A percentile compares a stretch with the other conserved stretches of the same genome.
These are phyloP conservation scores for Mactromeris polynyma DNA, from an alignment of 2,888 invertebrate species.

Conservation along the genomic window DNA sequence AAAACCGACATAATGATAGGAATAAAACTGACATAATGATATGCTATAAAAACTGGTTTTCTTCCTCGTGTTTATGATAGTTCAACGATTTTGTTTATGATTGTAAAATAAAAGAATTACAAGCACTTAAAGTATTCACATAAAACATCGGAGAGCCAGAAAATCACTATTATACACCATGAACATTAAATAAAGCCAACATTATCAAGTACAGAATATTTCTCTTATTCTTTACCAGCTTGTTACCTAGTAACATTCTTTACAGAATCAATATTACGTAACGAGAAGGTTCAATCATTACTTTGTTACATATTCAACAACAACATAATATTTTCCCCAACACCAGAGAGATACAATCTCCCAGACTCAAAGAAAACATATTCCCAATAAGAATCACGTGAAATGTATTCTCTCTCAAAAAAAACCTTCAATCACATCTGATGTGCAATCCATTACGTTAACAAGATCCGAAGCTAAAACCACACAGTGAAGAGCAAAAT, in stretches of 20 bases:
- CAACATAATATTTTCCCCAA: neutral
- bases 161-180: no score
- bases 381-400: neutral
- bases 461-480: neutral
- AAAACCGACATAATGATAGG: no score
- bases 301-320: neutral
- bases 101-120: no score
- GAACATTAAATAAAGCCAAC: no score
- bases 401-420: neutral
- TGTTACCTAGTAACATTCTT: neutral
- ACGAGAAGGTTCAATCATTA: neutral
- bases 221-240: no score
- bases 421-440: neutral
- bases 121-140: no score
- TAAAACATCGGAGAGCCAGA: no score
- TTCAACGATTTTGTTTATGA: no score
- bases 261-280: neutral
- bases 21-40: no score
- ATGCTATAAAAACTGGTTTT: no score
- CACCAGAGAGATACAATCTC: neutral
- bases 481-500: neutral
- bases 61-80: no score
- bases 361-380: neutral
- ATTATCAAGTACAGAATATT: no score
- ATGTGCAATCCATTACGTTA: neutral